phyloP scores from a whole-genome alignment of 2,113 vertebrate genomes.

The Tylochromis polylepis region DNA sequence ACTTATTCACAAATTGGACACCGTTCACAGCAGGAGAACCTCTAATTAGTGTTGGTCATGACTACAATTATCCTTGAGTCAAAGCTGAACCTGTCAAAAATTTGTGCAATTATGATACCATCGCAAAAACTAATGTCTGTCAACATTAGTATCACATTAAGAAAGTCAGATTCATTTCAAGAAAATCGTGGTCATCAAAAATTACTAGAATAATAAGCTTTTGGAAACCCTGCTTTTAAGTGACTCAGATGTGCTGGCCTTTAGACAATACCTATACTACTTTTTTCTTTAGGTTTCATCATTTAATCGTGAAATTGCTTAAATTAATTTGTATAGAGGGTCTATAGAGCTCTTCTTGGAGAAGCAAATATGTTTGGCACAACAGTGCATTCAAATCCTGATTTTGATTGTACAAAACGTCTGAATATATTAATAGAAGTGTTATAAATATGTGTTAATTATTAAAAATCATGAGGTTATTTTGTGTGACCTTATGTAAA shows the following conservation, averaged over 20 bases:
- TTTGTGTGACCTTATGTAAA: not conserved
- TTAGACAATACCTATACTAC: not conserved
- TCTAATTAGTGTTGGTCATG: not conserved
- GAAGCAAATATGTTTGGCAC: not conserved
- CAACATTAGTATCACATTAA: not conserved
- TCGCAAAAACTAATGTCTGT: not conserved
- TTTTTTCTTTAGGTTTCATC: not conserved
- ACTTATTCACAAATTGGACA: not conserved
- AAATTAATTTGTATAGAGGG: not conserved
- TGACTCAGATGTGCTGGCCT: not conserved
- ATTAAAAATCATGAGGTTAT: not conserved
- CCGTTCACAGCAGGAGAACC: not conserved
- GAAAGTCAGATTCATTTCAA: not conserved
- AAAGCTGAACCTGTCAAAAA: not conserved
- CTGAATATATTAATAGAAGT: not conserved
- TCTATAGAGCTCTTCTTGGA: not conserved
- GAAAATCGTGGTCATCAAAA: not conserved
- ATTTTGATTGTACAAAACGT: not conserved
- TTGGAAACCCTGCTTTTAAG: not conserved
- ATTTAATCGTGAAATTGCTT: not conserved
- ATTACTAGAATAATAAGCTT: too few species aligned
- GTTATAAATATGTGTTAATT: not conserved
- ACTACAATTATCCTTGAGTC: not conserved
- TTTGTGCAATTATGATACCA: not conserved
- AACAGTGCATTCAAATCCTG: not conserved